Base-by-base conservation (phyloP, 2,797 vertebrate genomes). In the Synaphobranchus kaupii region DNA sequence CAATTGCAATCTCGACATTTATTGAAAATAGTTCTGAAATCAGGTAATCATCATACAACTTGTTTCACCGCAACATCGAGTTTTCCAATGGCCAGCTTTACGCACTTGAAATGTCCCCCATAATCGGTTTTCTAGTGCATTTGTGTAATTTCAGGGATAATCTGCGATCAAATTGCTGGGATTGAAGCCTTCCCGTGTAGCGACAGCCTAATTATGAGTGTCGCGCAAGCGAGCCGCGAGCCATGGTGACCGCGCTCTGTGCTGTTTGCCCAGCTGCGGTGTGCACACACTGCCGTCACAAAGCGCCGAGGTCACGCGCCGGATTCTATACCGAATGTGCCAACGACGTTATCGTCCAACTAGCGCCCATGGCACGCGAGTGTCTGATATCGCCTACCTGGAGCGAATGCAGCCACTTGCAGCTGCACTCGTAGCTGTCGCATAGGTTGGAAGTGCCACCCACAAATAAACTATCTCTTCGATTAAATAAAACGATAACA, bases 341-440 rank as follows among this genome's bases (percentile, higher is more conserved):
- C 3, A 58, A 20, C 56, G 84, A n/a, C 56, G 54, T 83, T 80
- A 82, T 85, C 88, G 0, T 71, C 88, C 87, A 73, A 54, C 76
- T 88, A 87, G 63, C 63, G 60, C n/a, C 60, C 85, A 90, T 90
- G 88, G 87, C 88, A 88, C 60, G 78, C 86, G 66, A 81, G 50
- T 81, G 84, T 58, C 80, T 80, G 73, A 78, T 47, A 78, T 25
- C 22, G 34, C 10, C 63, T 68, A 10, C 63, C 63, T 28, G 73
- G 73, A 78, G 73, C 17, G 9, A 81, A 50, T 3, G 39, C 73
- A 1, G 78, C 28, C 44, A 22, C 47, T n/a, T 81, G 78, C 28
- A 50, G 78, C 78, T 81, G 78, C 78, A 7, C 47, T 50, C 25
- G 31, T 34, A 93, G 20, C 63, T n/a, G 13, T 85, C 58, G 44